These are phyloP conservation scores for Elachura formosa DNA, from an alignment of 2,113 vertebrate genomes.

Conservation along the genomic window DNA sequence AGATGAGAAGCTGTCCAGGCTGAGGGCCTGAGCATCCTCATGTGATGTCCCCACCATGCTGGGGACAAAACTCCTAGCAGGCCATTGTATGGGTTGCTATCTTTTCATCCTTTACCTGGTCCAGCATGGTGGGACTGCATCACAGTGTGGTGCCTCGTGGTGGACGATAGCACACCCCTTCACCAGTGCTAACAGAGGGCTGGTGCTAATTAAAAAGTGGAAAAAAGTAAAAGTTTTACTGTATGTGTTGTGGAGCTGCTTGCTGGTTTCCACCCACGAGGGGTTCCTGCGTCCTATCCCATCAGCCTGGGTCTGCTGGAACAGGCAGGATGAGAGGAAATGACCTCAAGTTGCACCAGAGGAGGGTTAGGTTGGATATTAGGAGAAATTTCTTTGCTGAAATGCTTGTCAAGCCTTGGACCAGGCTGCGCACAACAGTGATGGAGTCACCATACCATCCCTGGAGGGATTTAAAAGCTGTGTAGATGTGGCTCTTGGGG, in stretches of 20 bases:
- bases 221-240: background rate
- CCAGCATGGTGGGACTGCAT: background rate
- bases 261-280: background rate
- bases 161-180: rapidly evolving
- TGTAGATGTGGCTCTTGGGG: background rate
- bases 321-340: background rate
- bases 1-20: background rate
- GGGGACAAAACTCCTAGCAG: background rate
- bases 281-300: background rate
- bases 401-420: background rate
- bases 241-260: background rate
- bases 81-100: background rate
- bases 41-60: rapidly evolving
- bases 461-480: background rate
- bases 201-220: background rate
- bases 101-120: background rate
- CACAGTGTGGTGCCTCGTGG: rapidly evolving
- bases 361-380: background rate
- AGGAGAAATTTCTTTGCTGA: background rate
- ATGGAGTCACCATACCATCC: background rate
- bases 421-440: background rate
- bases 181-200: rapidly evolving
- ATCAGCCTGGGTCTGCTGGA: background rate
- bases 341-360: background rate
- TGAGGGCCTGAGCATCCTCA: background rate